Evolutionary conservation across 1,140 invertebrate species (phyloP), one percentile per base, ranked within the genome.

Genomic region (Hestina assimilis): DNA sequence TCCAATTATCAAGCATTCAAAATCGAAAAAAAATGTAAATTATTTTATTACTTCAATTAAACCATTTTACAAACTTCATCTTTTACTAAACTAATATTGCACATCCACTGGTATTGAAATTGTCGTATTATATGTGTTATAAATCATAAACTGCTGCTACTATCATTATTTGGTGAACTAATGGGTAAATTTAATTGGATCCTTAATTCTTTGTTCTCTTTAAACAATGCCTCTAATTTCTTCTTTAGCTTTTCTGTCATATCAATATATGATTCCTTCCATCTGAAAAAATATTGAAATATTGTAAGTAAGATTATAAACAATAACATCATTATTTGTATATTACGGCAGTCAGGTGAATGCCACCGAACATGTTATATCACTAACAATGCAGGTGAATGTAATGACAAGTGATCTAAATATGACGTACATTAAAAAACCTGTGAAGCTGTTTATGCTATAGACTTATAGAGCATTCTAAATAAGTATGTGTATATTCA

Each of bases 191-290:
- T 87, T 62, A 87, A 89, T 63, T 82, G 75, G 9, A 79, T 56
- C 24, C 92, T 86, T 59, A 89, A 76, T 68, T 89, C 70, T 19
- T 75, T 79, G 58, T 93, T 92, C 76, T 92, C 91, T 43, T 87
- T 83, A 23, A 82, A 78, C 7, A 93, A 67, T 52, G 90, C 81
- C 52, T 90, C 89, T 6, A 91, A 78, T 62, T 90, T 90, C 38
- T 75, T 87, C 72, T 92, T 91, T 54, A 93, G 89, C 72, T 91
- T 92, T 1, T 78, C 74, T 4, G 91, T 91, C 57, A 93, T 89
- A 29, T 91, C 90, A 41, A 93, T 83, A 66, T 93, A 91, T 12
- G 92, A 92, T 51, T 91, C 90, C 72, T 91, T 91, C 91, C 91
- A 92, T 52, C 91, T 92, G 68, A 45, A 87, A 79, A 42, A 33